Base-by-base conservation (phyloP, 2,888 invertebrate species). In the Erebia palarica region DNA sequence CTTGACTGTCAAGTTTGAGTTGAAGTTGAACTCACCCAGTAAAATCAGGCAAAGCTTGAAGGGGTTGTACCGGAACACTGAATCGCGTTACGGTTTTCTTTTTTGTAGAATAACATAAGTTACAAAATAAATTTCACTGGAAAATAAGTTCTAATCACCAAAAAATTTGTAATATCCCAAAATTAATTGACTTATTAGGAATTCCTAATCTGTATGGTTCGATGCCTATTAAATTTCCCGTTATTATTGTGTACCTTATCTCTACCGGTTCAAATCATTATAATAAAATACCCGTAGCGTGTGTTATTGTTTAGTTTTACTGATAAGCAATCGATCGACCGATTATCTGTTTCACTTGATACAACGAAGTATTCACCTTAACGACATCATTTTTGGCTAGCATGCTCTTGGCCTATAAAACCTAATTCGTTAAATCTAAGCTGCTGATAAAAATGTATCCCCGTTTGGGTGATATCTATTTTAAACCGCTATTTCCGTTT, bases 331-430 rank as follows among this genome's bases (percentile, higher is more conserved):
- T 68, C 65, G 27, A 58, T 65, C 63, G 59, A 51, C 10, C 55
- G 42, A 8, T 58, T 65, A 66, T 66, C 65, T 21, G 3, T 16
- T 36, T 51, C 42, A 69, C 60, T 68, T 47, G 60, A 65, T 71
- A 60, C 71, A 68, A 69, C 18, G n/a, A n/a, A n/a, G 68, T 73
- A 72, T 75, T 73, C 58, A 75, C 71, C 73, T 73, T 75, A 76
- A 74, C 72, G 53, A 74, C 63, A 67, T 53, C 57, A 67, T 36
- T 57, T 44, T 47, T 58, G 63, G 57, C 27, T 61, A 16, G 51
- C 3, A 27, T 60, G 67, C 58, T 69, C 68, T 69, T 75, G 65
- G 68, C 67, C 72, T 66, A 69, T 36, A 55, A 60, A 53, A 2
- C 21, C 49, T 21, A 49, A 47, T 49, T 49, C 16, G 9, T 47